These are phyloP conservation scores for Eumeta japonica DNA, from an alignment of 1,140 invertebrate genomes.

Conservation along the genomic window DNA sequence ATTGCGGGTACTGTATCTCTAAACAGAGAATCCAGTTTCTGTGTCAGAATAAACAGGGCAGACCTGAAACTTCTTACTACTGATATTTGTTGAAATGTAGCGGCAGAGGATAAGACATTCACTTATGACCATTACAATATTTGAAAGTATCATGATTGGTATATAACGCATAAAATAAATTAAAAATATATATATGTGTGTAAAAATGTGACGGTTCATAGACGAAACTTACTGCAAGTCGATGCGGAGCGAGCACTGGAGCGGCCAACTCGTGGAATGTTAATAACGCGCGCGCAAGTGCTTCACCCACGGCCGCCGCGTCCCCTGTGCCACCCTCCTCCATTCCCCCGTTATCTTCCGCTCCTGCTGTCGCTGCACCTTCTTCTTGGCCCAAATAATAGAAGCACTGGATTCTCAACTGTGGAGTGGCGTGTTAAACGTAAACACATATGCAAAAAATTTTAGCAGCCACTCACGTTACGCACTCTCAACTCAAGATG, in stretches of 20 bases:
- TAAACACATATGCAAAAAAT: slow-evolving; percentile 2
- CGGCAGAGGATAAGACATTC: no score
- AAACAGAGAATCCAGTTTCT: no score
- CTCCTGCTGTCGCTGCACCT: slow-evolving; percentile 11
- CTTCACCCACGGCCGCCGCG: slow-evolving; percentile 22
- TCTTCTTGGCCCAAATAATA: slow-evolving; percentile 74
- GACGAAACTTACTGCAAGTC: slow-evolving; percentile 67
- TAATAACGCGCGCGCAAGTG: slow-evolving; percentile 36
- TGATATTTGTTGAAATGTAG: no score
- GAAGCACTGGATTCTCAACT: slow-evolving; percentile 90
- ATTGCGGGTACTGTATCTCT: no score
- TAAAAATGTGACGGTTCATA: no score
- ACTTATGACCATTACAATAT: no score
- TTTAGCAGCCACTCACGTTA: slow-evolving; percentile 1
- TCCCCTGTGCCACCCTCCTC: slow-evolving; percentile 9
- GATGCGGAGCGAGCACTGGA: slow-evolving; percentile 60
- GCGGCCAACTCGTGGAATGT: slow-evolving; percentile 39
- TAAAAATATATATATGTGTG: slow-evolving; percentile 4
- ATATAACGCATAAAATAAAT: no score
- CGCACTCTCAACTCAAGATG: slow-evolving; percentile 76
- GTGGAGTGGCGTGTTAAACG: slow-evolving; percentile 2
- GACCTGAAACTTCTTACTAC: no score
- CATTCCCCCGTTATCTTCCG: no score
- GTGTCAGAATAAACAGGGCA: no score
- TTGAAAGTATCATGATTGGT: no score